Evolutionary conservation across 2,797 vertebrate genomes (phyloP).

Genomic region (Danio aesculapii): DNA sequence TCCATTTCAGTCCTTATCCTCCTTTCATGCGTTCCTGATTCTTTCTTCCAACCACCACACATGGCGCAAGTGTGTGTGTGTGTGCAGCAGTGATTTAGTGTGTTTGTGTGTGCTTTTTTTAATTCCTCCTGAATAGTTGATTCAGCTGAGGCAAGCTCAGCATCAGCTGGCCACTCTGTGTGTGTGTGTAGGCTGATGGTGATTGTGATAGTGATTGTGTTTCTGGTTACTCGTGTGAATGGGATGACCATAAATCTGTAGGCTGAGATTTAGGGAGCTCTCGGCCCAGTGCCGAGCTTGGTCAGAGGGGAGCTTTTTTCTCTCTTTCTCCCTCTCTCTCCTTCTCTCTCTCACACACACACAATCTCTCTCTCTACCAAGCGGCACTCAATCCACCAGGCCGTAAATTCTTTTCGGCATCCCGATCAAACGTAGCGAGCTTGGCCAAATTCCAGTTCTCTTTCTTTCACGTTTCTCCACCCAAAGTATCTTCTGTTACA

Average conservation of each 20-base stretch:
- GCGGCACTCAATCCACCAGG: slow-evolving; percentile 67
- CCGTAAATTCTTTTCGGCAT: slow-evolving; percentile 65
- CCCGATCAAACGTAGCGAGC: slow-evolving; percentile 49
- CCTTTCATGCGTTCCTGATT: slow-evolving; percentile 34
- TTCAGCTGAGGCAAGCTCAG: slow-evolving; percentile 49
- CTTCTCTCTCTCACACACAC: neutral
- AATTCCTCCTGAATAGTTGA: slow-evolving; percentile 54
- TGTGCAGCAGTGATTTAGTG: neutral
- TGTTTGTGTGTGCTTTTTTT: slow-evolving; percentile 52
- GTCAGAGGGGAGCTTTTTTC: slow-evolving; percentile 80
- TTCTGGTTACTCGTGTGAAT: slow-evolving; percentile 88
- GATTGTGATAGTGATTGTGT: slow-evolving; percentile 80
- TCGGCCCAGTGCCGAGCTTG: slow-evolving; percentile 73
- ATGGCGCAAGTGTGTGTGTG: slow-evolving; percentile 1
- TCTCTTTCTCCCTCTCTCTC: slow-evolving; percentile 31
- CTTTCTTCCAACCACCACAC: slow-evolving; percentile 12
- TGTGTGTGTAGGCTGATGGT: slow-evolving; percentile 49
- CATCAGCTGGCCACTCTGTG: slow-evolving; percentile 50
- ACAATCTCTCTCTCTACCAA: neutral
- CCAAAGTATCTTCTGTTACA: neutral
- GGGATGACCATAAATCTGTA: slow-evolving; percentile 83
- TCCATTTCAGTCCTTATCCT: slow-evolving; percentile 43
- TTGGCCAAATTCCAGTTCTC: slow-evolving; percentile 42
- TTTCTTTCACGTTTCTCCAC: neutral
- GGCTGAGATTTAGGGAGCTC: slow-evolving; percentile 83